Percentiles rank a stretch among this genome's conserved stretches.
These are phyloP conservation scores for Xenotilapia caudafasciata DNA, from an alignment of 2,113 vertebrate genomes.

Conservation along the genomic window DNA sequence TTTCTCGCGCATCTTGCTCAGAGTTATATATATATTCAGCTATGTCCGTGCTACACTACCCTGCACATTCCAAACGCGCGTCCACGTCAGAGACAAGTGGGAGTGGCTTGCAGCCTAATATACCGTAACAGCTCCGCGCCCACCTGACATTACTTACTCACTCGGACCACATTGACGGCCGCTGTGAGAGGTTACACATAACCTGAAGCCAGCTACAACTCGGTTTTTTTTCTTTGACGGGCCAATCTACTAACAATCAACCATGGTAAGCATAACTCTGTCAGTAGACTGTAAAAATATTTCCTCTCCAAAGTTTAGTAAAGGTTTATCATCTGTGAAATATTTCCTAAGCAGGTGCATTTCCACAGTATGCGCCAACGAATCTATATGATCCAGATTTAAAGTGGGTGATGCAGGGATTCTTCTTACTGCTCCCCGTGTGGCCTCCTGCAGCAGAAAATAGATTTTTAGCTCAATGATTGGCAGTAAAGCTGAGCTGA, in stretches of 20 bases:
- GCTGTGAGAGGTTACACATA: constrained; percentile 24
- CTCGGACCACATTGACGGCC: constrained; percentile 47
- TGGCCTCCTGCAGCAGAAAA: constrained; percentile 24
- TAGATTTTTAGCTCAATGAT: constrained; percentile 13
- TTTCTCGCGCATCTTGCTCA: background rate
- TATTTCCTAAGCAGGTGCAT: background rate
- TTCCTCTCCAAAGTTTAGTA: background rate
- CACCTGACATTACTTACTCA: constrained; percentile 40
- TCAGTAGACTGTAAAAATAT: background rate
- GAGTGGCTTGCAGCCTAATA: constrained; percentile 23
- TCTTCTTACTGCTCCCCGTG: background rate
- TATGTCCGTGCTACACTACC: background rate
- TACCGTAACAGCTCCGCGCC: background rate
- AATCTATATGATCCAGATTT: background rate
- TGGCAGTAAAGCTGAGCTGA: constrained; percentile 16
- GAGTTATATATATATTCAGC: background rate
- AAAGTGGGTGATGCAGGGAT: background rate
- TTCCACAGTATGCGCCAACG: background rate
- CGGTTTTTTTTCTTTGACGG: background rate
- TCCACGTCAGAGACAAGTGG: background rate
- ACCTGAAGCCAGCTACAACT: background rate
- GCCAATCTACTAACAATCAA: background rate
- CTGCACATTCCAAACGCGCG: background rate
- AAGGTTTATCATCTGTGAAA: background rate
- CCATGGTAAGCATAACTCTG: constrained; percentile 38